Percentiles rank a stretch among this genome's conserved stretches.
These are phyloP conservation scores for Heliocidaris tuberculata DNA, from an alignment of 35 echinoderm and acorn worm species.

Conservation along the genomic window DNA sequence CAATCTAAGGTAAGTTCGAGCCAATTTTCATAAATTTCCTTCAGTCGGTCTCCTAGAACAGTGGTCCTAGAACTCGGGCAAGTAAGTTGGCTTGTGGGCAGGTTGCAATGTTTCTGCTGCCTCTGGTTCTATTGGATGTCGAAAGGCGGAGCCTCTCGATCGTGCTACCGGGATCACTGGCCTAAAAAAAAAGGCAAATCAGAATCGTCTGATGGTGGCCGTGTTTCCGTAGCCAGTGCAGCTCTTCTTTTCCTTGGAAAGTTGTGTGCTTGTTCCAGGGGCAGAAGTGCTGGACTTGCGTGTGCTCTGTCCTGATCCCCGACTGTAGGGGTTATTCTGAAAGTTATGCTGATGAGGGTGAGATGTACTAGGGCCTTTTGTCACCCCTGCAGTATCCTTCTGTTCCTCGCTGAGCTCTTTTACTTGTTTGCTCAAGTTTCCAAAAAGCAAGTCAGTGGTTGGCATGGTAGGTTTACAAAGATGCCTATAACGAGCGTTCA, in stretches of 20 bases:
- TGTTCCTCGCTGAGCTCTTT: conserved; percentile 39
- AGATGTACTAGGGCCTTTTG: background rate
- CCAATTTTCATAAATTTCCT: background rate
- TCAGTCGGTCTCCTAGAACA: conserved; percentile 31
- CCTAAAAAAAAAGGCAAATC: conserved; percentile 29
- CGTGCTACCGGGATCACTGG: background rate
- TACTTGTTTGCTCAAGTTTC: conserved; percentile 27
- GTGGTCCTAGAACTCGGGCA: background rate
- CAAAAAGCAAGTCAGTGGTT: conserved; percentile 32
- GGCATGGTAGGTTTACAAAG: conserved; percentile 35
- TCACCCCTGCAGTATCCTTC: background rate
- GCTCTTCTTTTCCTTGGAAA: background rate
- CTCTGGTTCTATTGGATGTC: background rate
- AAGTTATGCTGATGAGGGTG: background rate
- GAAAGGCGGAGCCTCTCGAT: background rate
- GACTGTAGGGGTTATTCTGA: background rate
- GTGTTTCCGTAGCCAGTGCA: background rate
- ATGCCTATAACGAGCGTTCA: conserved; percentile 7
- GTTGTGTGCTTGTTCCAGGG: background rate
- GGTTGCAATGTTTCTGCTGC: background rate
- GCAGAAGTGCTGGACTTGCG: background rate
- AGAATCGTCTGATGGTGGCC: background rate
- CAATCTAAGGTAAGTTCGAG: background rate
- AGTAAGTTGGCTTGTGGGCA: background rate
- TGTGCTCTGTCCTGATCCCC: background rate